These are phyloP conservation scores for Pteropus alecto DNA, from an alignment of 2,113 vertebrate species.

Conservation along the genomic window DNA sequence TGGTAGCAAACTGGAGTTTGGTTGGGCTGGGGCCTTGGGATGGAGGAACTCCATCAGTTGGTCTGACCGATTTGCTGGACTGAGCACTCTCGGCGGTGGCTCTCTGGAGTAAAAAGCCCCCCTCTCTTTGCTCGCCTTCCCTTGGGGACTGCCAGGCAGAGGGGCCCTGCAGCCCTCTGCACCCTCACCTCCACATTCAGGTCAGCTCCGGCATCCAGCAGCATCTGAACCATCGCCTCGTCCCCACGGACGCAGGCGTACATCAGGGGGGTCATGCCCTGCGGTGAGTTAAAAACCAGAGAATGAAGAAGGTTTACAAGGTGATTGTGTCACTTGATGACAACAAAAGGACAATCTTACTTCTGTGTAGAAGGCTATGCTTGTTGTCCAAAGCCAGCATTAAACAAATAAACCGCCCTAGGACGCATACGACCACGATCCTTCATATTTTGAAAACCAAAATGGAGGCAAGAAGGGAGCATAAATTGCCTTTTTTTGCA, in stretches of 20 bases:
- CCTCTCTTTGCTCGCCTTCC: background rate
- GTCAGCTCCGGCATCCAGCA: constrained; percentile 97
- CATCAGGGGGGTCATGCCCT: constrained; percentile 99
- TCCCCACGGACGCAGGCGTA: constrained; percentile 98
- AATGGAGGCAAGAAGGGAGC: background rate
- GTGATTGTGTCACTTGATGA: background rate
- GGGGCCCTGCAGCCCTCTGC: background rate
- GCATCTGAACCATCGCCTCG: constrained; percentile 99
- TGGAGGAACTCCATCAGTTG: background rate
- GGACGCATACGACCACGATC: background rate
- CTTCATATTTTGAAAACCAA: background rate
- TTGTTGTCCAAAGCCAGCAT: background rate
- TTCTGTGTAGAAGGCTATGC: background rate
- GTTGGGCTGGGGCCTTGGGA: background rate
- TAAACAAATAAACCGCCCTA: background rate
- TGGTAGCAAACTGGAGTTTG: background rate
- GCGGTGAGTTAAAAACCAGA: constrained; percentile 79
- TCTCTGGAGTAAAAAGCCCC: background rate
- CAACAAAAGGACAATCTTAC: background rate
- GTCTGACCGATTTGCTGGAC: background rate
- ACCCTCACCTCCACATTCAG: constrained; percentile 97
- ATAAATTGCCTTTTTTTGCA: no score
- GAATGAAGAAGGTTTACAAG: constrained; percentile 71
- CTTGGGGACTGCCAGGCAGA: background rate
- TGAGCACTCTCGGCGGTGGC: background rate